Conservation (phyloP, 2,888 invertebrate genomes). For the Cerceris ruficornis region DNA sequence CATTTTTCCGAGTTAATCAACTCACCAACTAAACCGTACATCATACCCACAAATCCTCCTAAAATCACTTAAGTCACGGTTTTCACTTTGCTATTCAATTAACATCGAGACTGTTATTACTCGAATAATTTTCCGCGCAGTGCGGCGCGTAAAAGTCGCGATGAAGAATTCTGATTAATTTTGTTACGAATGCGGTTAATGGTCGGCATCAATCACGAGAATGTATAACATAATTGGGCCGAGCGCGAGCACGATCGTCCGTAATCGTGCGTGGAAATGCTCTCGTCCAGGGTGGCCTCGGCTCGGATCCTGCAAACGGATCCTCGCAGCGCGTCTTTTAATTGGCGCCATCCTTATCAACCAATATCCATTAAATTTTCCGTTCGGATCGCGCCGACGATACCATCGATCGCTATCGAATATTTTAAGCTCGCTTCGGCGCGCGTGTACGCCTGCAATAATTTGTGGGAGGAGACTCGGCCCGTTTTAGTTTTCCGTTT, state of each 20-base stretch:
- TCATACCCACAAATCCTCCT: too few relatives aligned
- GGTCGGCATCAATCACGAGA: slow-evolving; percentile 19
- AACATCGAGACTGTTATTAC: too few relatives aligned
- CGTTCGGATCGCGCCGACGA: slow-evolving; percentile 23
- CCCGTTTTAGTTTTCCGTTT: not conserved
- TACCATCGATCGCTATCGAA: slow-evolving; percentile 20
- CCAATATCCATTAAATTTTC: slow-evolving; percentile 50
- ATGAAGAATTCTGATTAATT: slow-evolving; percentile 39
- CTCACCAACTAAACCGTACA: too few relatives aligned
- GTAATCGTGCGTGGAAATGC: slow-evolving; percentile 59
- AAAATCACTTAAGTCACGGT: too few relatives aligned
- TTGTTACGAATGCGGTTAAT: slow-evolving; percentile 46
- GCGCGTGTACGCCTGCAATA: not conserved
- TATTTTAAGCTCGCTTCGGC: slow-evolving; percentile 3
- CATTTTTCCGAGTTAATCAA: too few relatives aligned
- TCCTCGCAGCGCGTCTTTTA: slow-evolving; percentile 30
- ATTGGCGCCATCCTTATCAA: slow-evolving; percentile 39
- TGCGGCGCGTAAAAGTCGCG: not conserved
- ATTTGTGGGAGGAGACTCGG: not conserved
- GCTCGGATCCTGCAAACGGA: slow-evolving; percentile 13
- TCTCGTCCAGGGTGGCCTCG: slow-evolving; percentile 56
- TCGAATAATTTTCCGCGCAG: too few relatives aligned
- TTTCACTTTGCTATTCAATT: too few relatives aligned
- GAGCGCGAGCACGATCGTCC: slow-evolving; percentile 30
- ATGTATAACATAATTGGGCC: slow-evolving; percentile 45